Conservation (phyloP, 2,888 invertebrate species). For the Tenthredo distinguenda region DNA sequence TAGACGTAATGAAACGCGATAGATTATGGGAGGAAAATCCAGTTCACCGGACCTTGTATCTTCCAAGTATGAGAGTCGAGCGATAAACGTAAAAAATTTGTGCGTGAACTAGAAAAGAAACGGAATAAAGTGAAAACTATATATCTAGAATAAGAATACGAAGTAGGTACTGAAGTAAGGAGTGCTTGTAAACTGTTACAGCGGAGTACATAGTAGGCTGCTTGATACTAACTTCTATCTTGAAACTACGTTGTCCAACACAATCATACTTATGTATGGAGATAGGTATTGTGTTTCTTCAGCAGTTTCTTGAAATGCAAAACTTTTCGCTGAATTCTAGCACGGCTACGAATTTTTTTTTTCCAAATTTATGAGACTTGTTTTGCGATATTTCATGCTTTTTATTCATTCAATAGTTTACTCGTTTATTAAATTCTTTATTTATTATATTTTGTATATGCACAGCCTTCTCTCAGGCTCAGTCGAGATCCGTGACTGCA, state of each 20-base stretch:
- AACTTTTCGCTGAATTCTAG: neutral
- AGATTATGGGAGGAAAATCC: neutral
- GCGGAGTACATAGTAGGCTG: neutral
- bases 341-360: too few species aligned
- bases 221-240: neutral
- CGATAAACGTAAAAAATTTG: neutral
- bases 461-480: too few species aligned
- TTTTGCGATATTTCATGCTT: too few species aligned
- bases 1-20: neutral
- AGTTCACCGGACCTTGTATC: too few species aligned
- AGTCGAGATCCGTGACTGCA: too few species aligned
- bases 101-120: neutral
- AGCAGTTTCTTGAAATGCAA: neutral
- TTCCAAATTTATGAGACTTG: too few species aligned
- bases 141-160: neutral
- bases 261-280: neutral
- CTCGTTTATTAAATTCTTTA: too few species aligned
- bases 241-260: neutral
- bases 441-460: too few species aligned
- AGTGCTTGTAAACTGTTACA: conserved; percentile 2
- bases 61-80: neutral
- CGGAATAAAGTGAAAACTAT: neutral
- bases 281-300: neutral
- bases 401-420: too few species aligned
- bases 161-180: neutral